Base-by-base conservation (phyloP, 2,113 vertebrate genomes). In the Salvelinus fontinalis region DNA sequence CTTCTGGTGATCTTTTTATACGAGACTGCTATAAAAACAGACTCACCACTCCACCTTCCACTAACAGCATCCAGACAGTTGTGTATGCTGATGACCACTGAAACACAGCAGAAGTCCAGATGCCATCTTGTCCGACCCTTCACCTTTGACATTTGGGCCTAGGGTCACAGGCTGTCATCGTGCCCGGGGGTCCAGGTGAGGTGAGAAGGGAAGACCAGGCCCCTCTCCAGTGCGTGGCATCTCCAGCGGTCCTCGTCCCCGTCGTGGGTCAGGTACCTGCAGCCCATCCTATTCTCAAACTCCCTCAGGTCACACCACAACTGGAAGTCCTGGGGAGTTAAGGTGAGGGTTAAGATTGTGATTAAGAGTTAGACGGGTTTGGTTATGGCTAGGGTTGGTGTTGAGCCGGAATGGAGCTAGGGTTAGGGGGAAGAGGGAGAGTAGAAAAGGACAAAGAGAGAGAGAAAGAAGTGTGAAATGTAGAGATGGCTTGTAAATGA, bases 231-330 rank as follows among this genome's bases (percentile, higher is more conserved):
- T 27, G 90, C 78, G 8, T 86, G 73, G 27, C 44, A 14, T 2
- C 11, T 75, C 93, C 93, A 94, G 26, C 11, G 88, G 18, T 87
- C 83, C n/a, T 90, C 88, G 11, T 94, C 93, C 0, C 75, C 87
- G 0, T 13, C 75, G 26, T 93, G 90, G 1, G 93, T 94, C 84
- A 94, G 89, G 73, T 93, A 94, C 12, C 89, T 78, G 65, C 70
- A 67, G 66, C 93, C 91, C 79, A 90, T 67, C n/a, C 75, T 77
- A 62, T 80, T 86, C 84, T 94, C 93, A 2, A 94, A 93, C 83
- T 83, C 83, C 24, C 91, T 71, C 26, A 94, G 89, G 86, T 94
- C 93, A 29, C 90, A 90, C 93, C 93, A 94, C 81, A 92, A 80
- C 85, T 94, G 91, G 86, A 92, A 92, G 79, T 93, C 84, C 93